A percentile compares a stretch with the other conserved stretches of the same genome.
Evolutionary conservation across 2,113 vertebrate genomes (phyloP).

Genomic region (Poeciliopsis retropinna): DNA sequence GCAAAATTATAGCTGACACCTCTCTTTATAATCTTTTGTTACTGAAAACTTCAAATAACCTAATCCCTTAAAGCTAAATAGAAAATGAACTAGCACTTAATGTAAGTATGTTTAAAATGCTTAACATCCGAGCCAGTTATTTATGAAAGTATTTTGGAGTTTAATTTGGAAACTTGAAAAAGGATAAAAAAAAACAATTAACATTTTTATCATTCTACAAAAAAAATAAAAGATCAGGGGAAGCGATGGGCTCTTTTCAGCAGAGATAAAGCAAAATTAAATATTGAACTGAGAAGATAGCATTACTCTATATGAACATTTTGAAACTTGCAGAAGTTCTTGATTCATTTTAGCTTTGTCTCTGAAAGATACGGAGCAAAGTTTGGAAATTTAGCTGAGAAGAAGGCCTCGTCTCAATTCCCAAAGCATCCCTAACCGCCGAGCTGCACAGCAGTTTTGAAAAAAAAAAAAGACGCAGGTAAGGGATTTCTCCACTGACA

Average conservation of each 20-base stretch:
- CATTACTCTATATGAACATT: conserved; percentile 20
- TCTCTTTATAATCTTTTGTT: conserved; percentile 48
- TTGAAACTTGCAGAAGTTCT: conserved; percentile 37
- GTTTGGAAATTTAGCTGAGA: conserved; percentile 65
- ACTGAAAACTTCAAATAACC: conserved; percentile 37
- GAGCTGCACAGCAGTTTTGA: conserved; percentile 62
- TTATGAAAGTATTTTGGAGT: not conserved
- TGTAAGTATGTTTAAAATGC: not conserved
- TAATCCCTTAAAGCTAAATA: conserved; percentile 26
- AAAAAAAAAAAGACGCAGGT: conserved; percentile 61
- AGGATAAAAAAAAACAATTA: conserved; percentile 5
- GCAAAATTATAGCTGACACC: conserved; percentile 56
- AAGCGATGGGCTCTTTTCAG: not conserved
- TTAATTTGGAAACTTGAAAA: not conserved
- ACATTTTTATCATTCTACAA: conserved; percentile 1
- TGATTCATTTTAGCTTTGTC: conserved; percentile 34
- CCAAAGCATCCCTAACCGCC: conserved; percentile 65
- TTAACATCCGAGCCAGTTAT: conserved; percentile 27
- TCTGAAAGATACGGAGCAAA: conserved; percentile 52
- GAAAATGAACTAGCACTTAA: conserved; percentile 24
- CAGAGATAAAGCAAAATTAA: conserved; percentile 20
- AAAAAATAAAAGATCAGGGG: not conserved
- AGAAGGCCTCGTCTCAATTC: conserved; percentile 57
- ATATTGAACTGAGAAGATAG: conserved; percentile 33
- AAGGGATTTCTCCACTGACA: conserved; percentile 71